phyloP scores from a whole-genome alignment of 2,797 vertebrate species.

The Darevskia nairensis region DNA sequence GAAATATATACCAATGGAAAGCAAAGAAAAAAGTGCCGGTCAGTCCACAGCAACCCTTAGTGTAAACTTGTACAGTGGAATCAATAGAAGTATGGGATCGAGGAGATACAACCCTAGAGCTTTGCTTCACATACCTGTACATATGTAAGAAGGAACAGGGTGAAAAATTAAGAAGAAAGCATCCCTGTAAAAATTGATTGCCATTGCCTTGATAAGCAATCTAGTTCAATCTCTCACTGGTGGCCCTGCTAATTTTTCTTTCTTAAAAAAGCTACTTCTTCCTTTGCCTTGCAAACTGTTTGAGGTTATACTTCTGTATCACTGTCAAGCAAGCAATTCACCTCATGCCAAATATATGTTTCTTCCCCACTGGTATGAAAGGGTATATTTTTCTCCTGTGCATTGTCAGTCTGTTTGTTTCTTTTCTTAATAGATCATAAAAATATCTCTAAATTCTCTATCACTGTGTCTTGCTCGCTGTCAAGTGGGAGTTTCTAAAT shows the following conservation, averaged over 20 bases:
- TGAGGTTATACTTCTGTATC: slow-evolving; percentile 6
- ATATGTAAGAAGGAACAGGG: neutral
- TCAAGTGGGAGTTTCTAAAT: slow-evolving; percentile 29
- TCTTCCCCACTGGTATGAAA: slow-evolving; percentile 20
- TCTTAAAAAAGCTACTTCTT: neutral
- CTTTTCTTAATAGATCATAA: slow-evolving; percentile 31
- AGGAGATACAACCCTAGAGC: neutral
- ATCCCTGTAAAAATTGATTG: neutral
- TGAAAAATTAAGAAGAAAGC: slow-evolving; percentile 8
- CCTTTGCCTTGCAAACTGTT: neutral
- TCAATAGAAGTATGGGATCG: neutral
- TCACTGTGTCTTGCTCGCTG: slow-evolving; percentile 26
- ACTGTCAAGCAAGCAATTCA: slow-evolving; percentile 7
- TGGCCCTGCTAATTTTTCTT: neutral
- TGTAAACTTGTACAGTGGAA: neutral
- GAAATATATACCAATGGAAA: neutral
- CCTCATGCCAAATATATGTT: slow-evolving; percentile 8
- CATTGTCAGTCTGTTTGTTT: slow-evolving; percentile 28
- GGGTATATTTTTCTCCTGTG: slow-evolving; percentile 12
- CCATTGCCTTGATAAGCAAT: neutral
- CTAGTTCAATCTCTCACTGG: neutral
- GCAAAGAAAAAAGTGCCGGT: neutral
- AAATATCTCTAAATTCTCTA: slow-evolving; percentile 18
- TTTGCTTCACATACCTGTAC: neutral
- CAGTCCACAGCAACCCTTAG: neutral